Percentiles rank a stretch among this genome's conserved stretches.
Conservation (phyloP, 2,888 invertebrate species). For the Thumatha senex region DNA sequence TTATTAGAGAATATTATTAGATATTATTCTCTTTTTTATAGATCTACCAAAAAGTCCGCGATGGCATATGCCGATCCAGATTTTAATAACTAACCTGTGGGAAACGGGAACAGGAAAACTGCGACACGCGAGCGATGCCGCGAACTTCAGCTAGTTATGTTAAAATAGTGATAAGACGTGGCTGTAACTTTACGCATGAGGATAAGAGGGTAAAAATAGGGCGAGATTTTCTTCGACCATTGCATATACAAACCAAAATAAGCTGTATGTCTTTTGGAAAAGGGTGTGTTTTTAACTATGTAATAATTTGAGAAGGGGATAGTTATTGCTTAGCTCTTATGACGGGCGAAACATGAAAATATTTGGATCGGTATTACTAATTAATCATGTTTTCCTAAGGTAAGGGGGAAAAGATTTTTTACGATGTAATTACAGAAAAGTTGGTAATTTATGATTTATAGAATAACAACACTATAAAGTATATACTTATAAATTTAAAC, state of each 20-base stretch:
- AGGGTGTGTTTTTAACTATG: slow-evolving; percentile 14
- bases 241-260: slow-evolving; percentile 4
- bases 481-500: too few relatives aligned
- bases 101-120: too few relatives aligned
- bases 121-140: too few relatives aligned
- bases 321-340: slow-evolving; percentile 66
- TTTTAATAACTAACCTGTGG: too few relatives aligned
- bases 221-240: slow-evolving; percentile 30
- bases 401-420: slow-evolving; percentile 19
- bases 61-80: too few relatives aligned
- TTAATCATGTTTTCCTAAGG: slow-evolving; percentile 38
- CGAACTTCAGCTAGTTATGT: too few relatives aligned
- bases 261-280: slow-evolving; percentile 12
- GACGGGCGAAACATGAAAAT: slow-evolving; percentile 59
- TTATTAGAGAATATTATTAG: too few relatives aligned
- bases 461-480: not conserved
- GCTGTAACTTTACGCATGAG: slow-evolving; percentile 26
- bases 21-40: too few relatives aligned
- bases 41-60: too few relatives aligned
- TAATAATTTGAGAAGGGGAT: slow-evolving; percentile 32
- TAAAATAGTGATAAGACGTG: slow-evolving; percentile 10
- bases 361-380: slow-evolving; percentile 43
- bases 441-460: too few relatives aligned
- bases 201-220: slow-evolving; percentile 56
- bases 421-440: slow-evolving; percentile 10